Conservation (phyloP, 2,888 invertebrate genomes). For the Troglohyphantes excavatus region DNA sequence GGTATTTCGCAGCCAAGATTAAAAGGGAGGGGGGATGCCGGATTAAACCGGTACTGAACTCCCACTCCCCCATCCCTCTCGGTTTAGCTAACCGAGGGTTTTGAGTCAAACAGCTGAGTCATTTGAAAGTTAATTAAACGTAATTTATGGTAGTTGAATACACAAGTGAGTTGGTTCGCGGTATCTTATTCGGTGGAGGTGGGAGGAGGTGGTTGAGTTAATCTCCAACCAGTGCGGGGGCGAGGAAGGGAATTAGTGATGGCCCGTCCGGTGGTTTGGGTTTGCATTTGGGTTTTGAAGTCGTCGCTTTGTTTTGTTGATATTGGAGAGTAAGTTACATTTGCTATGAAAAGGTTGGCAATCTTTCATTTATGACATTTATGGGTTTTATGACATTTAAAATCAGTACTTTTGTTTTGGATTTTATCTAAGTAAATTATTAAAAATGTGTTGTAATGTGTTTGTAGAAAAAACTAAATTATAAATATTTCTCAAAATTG, state of each 20-base stretch:
- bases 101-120: slow-evolving; percentile 19
- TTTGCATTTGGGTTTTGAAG: neutral
- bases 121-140: slow-evolving; percentile 48
- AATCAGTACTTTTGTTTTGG: too few species aligned
- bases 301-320: neutral
- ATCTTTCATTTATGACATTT: too few species aligned
- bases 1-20: slow-evolving; percentile 21
- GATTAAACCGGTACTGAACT: slow-evolving; percentile 25
- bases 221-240: neutral
- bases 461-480: too few species aligned
- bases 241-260: neutral
- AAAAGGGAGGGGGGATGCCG: neutral
- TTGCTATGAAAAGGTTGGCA: too few species aligned
- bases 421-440: too few species aligned
- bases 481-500: too few species aligned
- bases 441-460: too few species aligned
- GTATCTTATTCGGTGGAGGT: neutral
- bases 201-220: too few species aligned
- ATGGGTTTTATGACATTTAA: too few species aligned
- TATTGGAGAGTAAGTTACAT: too few species aligned
- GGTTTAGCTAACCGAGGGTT: slow-evolving; percentile 22
- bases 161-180: slow-evolving; percentile 3
- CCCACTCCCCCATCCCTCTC: slow-evolving; percentile 4
- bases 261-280: neutral
- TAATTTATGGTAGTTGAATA: slow-evolving; percentile 33